A percentile compares a stretch with the other conserved stretches of the same genome.
Evolutionary conservation across 1,140 invertebrate species (phyloP).

Genomic region (Drosophila sechellia): DNA sequence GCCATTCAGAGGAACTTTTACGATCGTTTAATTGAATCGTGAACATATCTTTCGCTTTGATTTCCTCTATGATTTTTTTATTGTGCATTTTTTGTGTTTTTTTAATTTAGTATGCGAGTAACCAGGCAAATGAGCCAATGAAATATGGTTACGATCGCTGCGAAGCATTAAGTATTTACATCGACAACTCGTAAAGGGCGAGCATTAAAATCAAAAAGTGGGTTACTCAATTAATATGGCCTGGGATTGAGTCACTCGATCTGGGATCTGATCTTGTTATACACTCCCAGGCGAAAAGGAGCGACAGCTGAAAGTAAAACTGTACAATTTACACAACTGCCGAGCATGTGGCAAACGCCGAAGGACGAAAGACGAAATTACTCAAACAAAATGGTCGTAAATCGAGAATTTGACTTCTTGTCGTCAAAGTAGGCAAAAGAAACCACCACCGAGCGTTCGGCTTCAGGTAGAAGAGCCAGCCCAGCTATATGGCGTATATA

Average conservation of each 20-base stretch:
- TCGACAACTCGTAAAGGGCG: slow-evolving; percentile 39
- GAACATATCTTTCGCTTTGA: slow-evolving; percentile 63
- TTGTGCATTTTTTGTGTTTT: slow-evolving; percentile 2
- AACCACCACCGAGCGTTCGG: slow-evolving; percentile 68
- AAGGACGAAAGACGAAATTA: slow-evolving; percentile 60
- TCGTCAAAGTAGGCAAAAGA: slow-evolving; percentile 74
- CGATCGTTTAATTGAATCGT: slow-evolving; percentile 78
- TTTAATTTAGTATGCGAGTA: slow-evolving; percentile 41
- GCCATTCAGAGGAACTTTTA: slow-evolving; percentile 60
- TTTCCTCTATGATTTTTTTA: slow-evolving; percentile 20
- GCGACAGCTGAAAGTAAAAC: slow-evolving; percentile 77
- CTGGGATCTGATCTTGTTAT: slow-evolving; percentile 12
- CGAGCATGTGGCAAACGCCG: slow-evolving; percentile 57
- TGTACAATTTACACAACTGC: slow-evolving; percentile 75
- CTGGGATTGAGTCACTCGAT: slow-evolving; percentile 54
- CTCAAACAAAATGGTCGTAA: slow-evolving; percentile 84
- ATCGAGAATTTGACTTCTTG: slow-evolving; percentile 84
- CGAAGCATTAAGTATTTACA: slow-evolving; percentile 64
- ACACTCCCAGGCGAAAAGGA: slow-evolving; percentile 20
- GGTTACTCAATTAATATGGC: slow-evolving; percentile 31
- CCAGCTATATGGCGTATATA: not conserved
- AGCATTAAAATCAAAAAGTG: slow-evolving; percentile 22
- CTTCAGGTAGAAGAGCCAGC: slow-evolving; percentile 58
- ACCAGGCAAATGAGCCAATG: slow-evolving; percentile 61
- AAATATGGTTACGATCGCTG: slow-evolving; percentile 58